Evolutionary conservation across 2,888 invertebrate species (phyloP).

Genomic region (Lepidochitona cinerea): DNA sequence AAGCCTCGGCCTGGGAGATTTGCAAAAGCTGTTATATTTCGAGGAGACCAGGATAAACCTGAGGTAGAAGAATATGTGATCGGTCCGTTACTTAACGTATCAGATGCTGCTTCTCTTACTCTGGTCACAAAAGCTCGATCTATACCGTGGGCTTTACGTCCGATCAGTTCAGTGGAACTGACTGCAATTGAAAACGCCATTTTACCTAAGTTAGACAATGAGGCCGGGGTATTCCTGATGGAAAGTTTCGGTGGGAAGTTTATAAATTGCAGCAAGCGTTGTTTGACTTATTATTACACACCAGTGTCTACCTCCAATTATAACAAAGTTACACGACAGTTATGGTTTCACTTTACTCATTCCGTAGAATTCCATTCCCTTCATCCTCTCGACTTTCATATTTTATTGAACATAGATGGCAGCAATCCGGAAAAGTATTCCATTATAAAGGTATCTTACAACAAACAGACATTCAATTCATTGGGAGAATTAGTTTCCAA

Average conservation of each 20-base stretch:
- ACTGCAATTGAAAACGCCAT: slow-evolving; percentile 18
- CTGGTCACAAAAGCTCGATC: slow-evolving; percentile 22
- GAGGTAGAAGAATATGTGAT: slow-evolving; percentile 52
- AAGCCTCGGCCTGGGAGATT: slow-evolving; percentile 37
- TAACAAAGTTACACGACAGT: slow-evolving; percentile 31
- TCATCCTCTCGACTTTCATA: slow-evolving; percentile 50
- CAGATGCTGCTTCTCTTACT: slow-evolving; percentile 24
- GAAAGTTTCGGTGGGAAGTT: slow-evolving; percentile 52
- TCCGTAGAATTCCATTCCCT: slow-evolving; percentile 43
- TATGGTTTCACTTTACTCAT: slow-evolving; percentile 45
- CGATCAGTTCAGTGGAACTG: slow-evolving; percentile 39
- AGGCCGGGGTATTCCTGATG: slow-evolving; percentile 37
- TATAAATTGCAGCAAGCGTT: slow-evolving; percentile 38
- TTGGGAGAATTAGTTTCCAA: slow-evolving; percentile 34
- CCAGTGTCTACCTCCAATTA: slow-evolving; percentile 38
- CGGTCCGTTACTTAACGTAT: slow-evolving; percentile 47
- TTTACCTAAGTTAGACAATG: slow-evolving; percentile 20
- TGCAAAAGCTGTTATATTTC: slow-evolving; percentile 49
- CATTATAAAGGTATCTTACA: slow-evolving; percentile 43
- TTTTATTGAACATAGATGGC: slow-evolving; percentile 50
- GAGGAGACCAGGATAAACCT: slow-evolving; percentile 36
- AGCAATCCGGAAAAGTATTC: slow-evolving; percentile 34
- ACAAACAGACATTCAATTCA: slow-evolving; percentile 35
- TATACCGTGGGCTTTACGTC: slow-evolving; percentile 43
- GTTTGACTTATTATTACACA: slow-evolving; percentile 39